A percentile compares a stretch with the other conserved stretches of the same genome.
phyloP scores from a whole-genome alignment of 2,797 vertebrate genomes.

The Sebastiscus albofasciatus region DNA sequence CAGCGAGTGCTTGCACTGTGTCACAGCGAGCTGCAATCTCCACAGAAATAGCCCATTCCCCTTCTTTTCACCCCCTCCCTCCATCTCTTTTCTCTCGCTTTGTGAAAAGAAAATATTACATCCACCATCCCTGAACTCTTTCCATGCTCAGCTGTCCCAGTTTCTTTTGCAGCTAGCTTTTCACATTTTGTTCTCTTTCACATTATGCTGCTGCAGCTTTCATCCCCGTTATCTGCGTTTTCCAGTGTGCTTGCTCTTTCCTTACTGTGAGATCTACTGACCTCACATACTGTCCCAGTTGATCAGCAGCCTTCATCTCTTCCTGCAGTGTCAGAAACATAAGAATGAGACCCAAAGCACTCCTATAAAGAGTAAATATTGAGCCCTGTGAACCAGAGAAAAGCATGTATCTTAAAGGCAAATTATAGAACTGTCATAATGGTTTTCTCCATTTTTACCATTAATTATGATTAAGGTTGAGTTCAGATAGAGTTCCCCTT shows the following conservation, averaged over 20 bases:
- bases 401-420: background rate
- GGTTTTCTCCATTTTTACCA: background rate
- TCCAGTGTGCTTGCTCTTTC: background rate
- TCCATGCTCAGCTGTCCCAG: constrained; percentile 53
- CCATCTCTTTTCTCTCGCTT: constrained; percentile 2
- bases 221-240: constrained; percentile 9
- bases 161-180: constrained; percentile 39
- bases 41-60: constrained; percentile 29
- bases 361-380: background rate
- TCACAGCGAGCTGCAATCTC: constrained; percentile 48
- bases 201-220: constrained; percentile 27
- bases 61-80: constrained; percentile 8
- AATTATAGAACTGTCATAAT: background rate
- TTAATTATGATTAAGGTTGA: background rate
- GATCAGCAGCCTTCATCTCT: background rate
- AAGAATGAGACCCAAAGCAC: background rate
- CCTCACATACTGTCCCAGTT: background rate
- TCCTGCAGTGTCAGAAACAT: background rate
- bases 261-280: constrained; percentile 6
- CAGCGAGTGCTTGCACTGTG: constrained; percentile 22
- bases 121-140: constrained; percentile 43
- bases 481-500: background rate
- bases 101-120: constrained; percentile 50
- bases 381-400: background rate
- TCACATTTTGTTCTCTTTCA: constrained; percentile 31